These are phyloP conservation scores for Synanthedon andrenaeformis DNA, from an alignment of 2,888 invertebrate genomes.

Conservation along the genomic window DNA sequence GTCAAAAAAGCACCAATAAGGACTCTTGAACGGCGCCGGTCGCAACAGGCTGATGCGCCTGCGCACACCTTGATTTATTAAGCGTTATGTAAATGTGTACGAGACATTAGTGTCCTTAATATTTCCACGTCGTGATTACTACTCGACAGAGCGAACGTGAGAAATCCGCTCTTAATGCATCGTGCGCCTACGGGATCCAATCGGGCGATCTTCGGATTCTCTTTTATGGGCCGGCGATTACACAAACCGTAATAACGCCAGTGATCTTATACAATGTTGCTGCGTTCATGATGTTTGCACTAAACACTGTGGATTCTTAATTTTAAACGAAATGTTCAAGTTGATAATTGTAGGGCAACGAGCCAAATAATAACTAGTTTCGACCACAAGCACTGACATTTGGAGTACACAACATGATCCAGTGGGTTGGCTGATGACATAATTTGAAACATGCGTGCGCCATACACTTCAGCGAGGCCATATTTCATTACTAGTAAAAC, in stretches of 20 bases:
- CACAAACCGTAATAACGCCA: neutral
- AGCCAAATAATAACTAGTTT: conserved; percentile 53
- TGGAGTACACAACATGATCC: conserved; percentile 44
- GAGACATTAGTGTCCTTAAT: conserved; percentile 66
- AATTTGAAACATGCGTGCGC: conserved; percentile 46
- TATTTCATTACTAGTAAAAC: conserved; percentile 34
- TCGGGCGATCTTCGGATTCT: conserved; percentile 40
- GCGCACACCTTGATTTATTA: conserved; percentile 52
- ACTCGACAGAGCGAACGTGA: conserved; percentile 43
- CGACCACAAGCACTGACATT: conserved; percentile 44
- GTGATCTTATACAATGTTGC: too few species aligned
- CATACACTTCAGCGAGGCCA: conserved; percentile 26
- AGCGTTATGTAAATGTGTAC: conserved; percentile 65
- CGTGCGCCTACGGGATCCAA: conserved; percentile 32
- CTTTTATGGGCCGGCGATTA: conserved; percentile 35
- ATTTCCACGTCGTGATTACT: conserved; percentile 62
- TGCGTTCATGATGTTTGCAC: too few species aligned
- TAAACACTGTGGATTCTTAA: neutral
- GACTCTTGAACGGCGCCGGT: conserved; percentile 57
- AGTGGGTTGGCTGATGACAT: conserved; percentile 46
- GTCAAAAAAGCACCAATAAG: conserved; percentile 46
- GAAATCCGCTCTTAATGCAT: conserved; percentile 41
- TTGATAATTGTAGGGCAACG: conserved; percentile 47
- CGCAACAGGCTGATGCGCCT: conserved; percentile 29
- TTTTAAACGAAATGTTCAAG: conserved; percentile 20